phyloP scores from a whole-genome alignment of 1,140 invertebrate species.

The Aricia agestis region DNA sequence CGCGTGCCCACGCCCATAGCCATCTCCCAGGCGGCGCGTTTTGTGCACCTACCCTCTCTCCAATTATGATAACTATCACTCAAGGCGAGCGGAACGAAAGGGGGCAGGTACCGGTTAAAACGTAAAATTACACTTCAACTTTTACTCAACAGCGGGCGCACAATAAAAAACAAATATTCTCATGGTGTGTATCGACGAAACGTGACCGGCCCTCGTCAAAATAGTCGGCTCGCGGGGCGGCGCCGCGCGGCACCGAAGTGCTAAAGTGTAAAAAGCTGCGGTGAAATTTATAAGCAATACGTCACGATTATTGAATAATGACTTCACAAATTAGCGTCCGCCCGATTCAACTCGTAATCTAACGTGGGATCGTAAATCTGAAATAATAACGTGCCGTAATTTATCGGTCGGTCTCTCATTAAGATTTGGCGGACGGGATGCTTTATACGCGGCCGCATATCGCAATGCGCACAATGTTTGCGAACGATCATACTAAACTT shows the following conservation, averaged over 20 bases:
- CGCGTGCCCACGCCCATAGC: conserved; percentile 44
- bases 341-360: conserved; percentile 44
- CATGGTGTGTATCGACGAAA: conserved; percentile 71
- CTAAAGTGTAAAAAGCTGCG: conserved; percentile 72
- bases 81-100: conserved; percentile 73
- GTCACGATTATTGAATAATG: conserved; percentile 73
- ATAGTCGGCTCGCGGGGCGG: conserved; percentile 69
- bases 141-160: conserved; percentile 64
- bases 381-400: conserved; percentile 43
- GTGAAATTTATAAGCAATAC: conserved; percentile 67
- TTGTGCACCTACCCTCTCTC: conserved; percentile 62
- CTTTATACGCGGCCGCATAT: conserved; percentile 37
- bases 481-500: conserved; percentile 25
- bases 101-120: conserved; percentile 71
- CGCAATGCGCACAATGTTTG: conserved; percentile 28
- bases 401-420: conserved; percentile 40
- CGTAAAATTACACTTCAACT: conserved; percentile 73
- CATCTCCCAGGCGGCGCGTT: conserved; percentile 44
- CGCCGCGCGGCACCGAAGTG: conserved; percentile 60
- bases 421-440: conserved; percentile 38
- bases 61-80: conserved; percentile 75
- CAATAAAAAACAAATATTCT: conserved; percentile 76
- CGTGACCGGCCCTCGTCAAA: conserved; percentile 74
- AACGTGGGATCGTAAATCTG: conserved; percentile 42
- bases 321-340: conserved; percentile 60